Percentiles rank a stretch among this genome's conserved stretches.
Evolutionary conservation across 2,888 invertebrate genomes (phyloP).

Genomic region (Sarcophaga variegata): DNA sequence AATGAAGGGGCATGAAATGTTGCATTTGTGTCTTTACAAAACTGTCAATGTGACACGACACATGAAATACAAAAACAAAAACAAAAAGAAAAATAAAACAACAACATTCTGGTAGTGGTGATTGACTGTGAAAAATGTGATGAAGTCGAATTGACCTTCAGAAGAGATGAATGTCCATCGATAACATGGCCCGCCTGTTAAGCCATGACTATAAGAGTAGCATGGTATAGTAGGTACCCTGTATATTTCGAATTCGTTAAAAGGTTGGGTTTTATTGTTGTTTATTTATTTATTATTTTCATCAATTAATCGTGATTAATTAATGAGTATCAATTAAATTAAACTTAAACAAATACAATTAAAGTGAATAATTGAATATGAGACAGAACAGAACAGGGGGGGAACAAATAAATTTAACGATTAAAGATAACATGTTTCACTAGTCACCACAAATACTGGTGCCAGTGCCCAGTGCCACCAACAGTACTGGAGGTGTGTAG

Average conservation of each 20-base stretch:
- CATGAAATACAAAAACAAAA: background rate
- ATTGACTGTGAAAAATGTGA: constrained; percentile 67
- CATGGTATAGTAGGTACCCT: background rate
- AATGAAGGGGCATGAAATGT: constrained; percentile 27
- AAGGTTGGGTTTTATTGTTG: constrained; percentile 56
- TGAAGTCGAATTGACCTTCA: constrained; percentile 65
- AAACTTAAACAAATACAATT: constrained; percentile 32
- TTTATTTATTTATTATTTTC: constrained; percentile 42
- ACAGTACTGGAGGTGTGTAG: constrained; percentile 12
- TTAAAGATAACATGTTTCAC: constrained; percentile 44
- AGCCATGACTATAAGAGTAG: background rate
- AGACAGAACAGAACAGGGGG: background rate
- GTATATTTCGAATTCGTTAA: constrained; percentile 37
- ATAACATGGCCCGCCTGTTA: constrained; percentile 43
- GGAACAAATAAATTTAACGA: constrained; percentile 10
- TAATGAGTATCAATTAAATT: constrained; percentile 67
- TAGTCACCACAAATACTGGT: background rate
- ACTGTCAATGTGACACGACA: constrained; percentile 55
- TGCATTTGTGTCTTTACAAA: constrained; percentile 36
- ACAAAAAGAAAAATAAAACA: constrained; percentile 10
- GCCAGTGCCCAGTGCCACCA: background rate
- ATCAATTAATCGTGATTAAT: constrained; percentile 69
- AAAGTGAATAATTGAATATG: constrained; percentile 45
- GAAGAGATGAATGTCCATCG: constrained; percentile 62
- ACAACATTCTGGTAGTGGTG: constrained; percentile 30